These are phyloP conservation scores for Chelonia mydas DNA, from an alignment of 2,797 vertebrate species.

Conservation along the genomic window DNA sequence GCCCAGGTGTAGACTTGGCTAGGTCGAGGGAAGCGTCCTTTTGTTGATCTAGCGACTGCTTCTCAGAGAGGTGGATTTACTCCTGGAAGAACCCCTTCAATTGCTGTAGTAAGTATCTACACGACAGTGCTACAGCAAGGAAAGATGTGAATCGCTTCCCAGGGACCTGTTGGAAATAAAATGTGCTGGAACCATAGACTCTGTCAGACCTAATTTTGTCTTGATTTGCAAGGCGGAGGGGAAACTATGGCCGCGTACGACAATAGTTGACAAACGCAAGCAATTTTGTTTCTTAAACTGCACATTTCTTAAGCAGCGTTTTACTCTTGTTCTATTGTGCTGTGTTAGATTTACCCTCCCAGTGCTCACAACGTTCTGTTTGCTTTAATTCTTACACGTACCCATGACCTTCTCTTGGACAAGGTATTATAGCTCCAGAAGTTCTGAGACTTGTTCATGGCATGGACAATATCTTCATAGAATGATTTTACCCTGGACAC, in stretches of 20 bases:
- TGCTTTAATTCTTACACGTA: neutral
- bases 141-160: rapidly evolving
- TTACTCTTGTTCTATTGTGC: neutral
- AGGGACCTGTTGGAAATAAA: rapidly evolving
- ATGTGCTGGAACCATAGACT: neutral
- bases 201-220: neutral
- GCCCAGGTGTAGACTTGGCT: neutral
- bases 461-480: neutral
- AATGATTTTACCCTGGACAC: neutral
- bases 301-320: neutral
- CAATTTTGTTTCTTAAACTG: neutral
- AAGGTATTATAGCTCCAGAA: neutral
- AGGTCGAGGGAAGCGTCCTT: neutral
- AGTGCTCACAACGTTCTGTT: neutral
- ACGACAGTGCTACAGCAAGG: neutral
- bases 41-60: neutral
- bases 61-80: neutral
- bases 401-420: neutral
- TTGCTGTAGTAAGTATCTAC: too few species aligned
- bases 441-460: neutral
- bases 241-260: neutral
- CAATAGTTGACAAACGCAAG: neutral
- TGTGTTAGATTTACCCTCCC: neutral
- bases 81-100: neutral
- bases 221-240: neutral